Evolutionary conservation across 1,140 invertebrate genomes (phyloP).

Genomic region (Diuraphis noxia): DNA sequence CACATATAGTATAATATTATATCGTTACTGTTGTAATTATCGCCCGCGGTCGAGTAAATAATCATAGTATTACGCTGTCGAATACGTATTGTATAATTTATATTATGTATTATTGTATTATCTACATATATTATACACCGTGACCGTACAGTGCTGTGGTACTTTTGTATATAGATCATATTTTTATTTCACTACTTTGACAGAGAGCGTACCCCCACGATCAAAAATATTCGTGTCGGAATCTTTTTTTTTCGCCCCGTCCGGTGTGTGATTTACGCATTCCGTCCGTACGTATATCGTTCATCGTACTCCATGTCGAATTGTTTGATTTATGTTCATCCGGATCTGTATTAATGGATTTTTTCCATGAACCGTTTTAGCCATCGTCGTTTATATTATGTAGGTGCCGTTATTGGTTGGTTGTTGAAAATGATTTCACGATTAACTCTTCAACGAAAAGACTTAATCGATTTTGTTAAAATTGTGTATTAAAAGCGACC

Average conservation of each 20-base stretch:
- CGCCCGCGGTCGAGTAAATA: background rate
- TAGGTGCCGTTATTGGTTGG: background rate
- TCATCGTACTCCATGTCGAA: constrained; percentile 3
- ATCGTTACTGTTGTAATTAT: background rate
- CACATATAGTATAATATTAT: background rate
- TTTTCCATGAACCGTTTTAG: background rate
- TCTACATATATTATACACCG: background rate
- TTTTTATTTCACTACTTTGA: constrained; percentile 4
- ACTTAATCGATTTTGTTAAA: background rate
- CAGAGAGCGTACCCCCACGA: background rate
- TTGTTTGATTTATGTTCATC: constrained; percentile 9
- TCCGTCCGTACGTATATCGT: constrained; percentile 4
- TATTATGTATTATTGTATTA: background rate
- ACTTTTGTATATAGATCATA: background rate
- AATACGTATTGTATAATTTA: background rate
- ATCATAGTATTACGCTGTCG: background rate
- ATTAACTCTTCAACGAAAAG: constrained; percentile 11
- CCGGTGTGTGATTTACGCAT: background rate
- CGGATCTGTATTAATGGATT: background rate
- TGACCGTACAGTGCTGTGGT: background rate
- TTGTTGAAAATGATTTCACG: constrained; percentile 1
- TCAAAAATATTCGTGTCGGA: background rate
- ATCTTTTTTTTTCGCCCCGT: background rate
- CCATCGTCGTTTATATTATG: background rate
- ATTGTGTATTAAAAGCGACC: background rate